Conservation (phyloP, 2,888 invertebrate genomes). For the Leptopilina myrica region DNA sequence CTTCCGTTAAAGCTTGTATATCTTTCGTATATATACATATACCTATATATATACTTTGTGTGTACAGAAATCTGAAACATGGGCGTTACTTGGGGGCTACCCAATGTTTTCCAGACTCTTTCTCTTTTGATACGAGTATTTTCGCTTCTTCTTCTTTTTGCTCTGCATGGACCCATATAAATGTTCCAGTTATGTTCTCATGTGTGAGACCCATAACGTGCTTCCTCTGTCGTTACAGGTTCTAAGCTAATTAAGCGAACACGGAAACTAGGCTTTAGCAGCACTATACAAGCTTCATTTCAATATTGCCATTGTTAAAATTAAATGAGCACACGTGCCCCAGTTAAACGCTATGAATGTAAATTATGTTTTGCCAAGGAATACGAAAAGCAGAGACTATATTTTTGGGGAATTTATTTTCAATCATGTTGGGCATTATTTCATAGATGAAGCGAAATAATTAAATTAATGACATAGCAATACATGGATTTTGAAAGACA, state of each 20-base stretch:
- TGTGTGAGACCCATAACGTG: constrained; percentile 19
- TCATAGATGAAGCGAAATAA: too few relatives aligned
- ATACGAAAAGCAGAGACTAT: background rate
- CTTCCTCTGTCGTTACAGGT: background rate
- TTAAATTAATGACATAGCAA: too few relatives aligned
- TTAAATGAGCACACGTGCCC: background rate
- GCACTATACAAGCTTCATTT: constrained; percentile 19
- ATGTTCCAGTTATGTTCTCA: constrained; percentile 9
- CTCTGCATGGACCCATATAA: constrained; percentile 10
- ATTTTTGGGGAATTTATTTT: too few relatives aligned
- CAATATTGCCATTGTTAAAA: constrained; percentile 15
- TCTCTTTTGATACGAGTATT: constrained; percentile 20
- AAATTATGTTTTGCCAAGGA: background rate
- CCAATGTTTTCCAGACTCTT: constrained; percentile 23
- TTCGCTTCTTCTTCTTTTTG: constrained; percentile 37
- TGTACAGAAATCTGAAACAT: too few relatives aligned
- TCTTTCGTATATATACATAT: background rate
- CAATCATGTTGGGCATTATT: too few relatives aligned
- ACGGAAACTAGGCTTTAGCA: background rate
- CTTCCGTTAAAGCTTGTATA: constrained; percentile 54
- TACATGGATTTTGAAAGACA: too few relatives aligned
- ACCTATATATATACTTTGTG: too few relatives aligned
- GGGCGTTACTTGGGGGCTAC: too few relatives aligned
- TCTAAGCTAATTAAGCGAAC: constrained; percentile 23
- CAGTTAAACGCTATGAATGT: background rate